phyloP scores from a whole-genome alignment of 2,797 vertebrate genomes.

The Dendrocincla tyrannina region DNA sequence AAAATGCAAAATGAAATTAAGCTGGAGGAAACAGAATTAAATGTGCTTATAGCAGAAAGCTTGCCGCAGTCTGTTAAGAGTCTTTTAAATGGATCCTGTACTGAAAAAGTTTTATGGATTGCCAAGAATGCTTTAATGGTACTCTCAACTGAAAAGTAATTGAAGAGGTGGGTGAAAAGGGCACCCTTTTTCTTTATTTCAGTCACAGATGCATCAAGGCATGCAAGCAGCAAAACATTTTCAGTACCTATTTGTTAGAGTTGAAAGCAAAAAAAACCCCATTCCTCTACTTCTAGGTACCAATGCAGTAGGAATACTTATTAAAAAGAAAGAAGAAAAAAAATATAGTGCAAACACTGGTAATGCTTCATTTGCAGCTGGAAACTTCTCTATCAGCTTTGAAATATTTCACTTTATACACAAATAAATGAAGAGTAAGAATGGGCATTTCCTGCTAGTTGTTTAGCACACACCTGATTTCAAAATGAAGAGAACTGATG shows the following conservation, averaged over 20 bases:
- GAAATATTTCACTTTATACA: not conserved
- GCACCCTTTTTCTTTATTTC: not conserved
- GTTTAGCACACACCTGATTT: not conserved
- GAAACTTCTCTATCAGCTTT: not conserved
- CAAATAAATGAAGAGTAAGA: not conserved
- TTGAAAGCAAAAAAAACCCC: not conserved
- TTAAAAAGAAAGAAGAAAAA: not conserved
- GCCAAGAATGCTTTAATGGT: not conserved
- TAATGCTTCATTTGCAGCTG: not conserved
- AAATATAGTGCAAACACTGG: not conserved
- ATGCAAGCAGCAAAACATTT: not conserved
- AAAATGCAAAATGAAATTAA: slow-evolving; percentile 3
- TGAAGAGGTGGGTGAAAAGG: not conserved
- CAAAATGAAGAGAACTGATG: not conserved
- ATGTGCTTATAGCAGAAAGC: not conserved
- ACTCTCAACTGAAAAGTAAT: not conserved
- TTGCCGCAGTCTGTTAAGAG: not conserved
- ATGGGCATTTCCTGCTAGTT: not conserved
- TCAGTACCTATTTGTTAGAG: not conserved
- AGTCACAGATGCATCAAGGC: not conserved
- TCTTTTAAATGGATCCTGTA: not conserved
- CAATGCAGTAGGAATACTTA: not conserved
- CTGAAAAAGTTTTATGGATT: not conserved
- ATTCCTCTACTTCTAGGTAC: not conserved
- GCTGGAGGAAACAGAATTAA: not conserved